Evolutionary conservation across 2,888 invertebrate species (phyloP).

Genomic region (Lacanobia oleracea): DNA sequence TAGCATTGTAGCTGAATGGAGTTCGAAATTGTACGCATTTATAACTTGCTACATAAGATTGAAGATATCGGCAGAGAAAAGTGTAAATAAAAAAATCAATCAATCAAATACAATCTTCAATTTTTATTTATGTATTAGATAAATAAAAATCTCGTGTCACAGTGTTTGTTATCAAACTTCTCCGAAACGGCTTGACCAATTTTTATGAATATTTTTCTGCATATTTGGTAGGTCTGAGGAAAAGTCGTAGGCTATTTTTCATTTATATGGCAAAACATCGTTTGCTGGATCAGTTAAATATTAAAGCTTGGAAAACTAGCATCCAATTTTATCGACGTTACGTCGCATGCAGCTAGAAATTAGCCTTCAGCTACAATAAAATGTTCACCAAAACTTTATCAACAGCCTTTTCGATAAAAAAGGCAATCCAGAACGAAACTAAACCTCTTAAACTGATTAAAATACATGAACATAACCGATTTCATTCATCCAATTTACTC

Average conservation of each 20-base stretch:
- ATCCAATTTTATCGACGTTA: not conserved
- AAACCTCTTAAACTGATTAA: conserved; percentile 15
- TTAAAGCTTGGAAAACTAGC: not conserved
- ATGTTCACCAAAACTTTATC: not conserved
- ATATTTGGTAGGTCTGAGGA: too few species aligned
- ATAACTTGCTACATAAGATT: not conserved
- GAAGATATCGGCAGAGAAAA: not conserved
- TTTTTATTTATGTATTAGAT: too few species aligned
- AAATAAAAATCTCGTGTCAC: too few species aligned
- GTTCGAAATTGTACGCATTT: not conserved
- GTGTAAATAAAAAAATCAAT: not conserved
- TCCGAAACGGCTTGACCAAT: too few species aligned
- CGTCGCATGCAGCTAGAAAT: too few species aligned
- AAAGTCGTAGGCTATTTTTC: too few species aligned
- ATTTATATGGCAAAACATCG: too few species aligned
- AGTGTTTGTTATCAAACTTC: too few species aligned
- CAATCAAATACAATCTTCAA: not conserved
- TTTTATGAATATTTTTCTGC: too few species aligned
- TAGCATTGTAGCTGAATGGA: not conserved
- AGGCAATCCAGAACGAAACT: not conserved
- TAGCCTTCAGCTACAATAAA: too few species aligned
- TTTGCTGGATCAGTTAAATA: not conserved
- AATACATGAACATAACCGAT: conserved; percentile 28
- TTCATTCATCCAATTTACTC: conserved; percentile 42
- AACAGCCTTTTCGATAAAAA: not conserved